Percentiles rank a stretch among this genome's conserved stretches.
These are phyloP conservation scores for Trichopria drosophilae DNA, from an alignment of 2,888 invertebrate genomes.

Conservation along the genomic window DNA sequence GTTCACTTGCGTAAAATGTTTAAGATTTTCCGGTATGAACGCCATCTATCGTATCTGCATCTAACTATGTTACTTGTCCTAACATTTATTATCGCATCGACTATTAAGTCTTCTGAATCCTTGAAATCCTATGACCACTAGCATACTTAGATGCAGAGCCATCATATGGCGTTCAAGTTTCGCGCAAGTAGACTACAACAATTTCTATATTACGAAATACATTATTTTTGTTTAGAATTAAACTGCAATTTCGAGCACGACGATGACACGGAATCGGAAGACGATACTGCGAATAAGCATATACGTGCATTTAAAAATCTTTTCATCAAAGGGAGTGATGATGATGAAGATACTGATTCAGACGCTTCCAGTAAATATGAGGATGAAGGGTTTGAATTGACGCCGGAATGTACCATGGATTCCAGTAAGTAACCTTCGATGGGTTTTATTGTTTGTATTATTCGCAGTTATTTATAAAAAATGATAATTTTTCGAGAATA, in stretches of 20 bases:
- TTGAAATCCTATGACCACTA: too few relatives aligned
- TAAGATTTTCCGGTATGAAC: too few relatives aligned
- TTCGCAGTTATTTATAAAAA: too few relatives aligned
- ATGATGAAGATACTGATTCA: conserved; percentile 60
- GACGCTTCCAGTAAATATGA: conserved; percentile 59
- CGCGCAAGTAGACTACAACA: background rate
- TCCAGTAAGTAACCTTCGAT: conserved; percentile 37
- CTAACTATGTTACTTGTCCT: too few relatives aligned
- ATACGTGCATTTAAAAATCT: conserved; percentile 75
- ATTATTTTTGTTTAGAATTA: conserved; percentile 41
- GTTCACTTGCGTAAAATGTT: too few relatives aligned
- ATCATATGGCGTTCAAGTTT: too few relatives aligned
- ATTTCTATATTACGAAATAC: background rate
- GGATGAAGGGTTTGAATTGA: conserved; percentile 49
- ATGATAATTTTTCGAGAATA: too few relatives aligned
- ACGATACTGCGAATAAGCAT: conserved; percentile 70
- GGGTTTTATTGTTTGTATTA: too few relatives aligned
- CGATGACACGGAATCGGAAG: conserved; percentile 73
- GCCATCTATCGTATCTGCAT: too few relatives aligned
- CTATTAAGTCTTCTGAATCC: too few relatives aligned
- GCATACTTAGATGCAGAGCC: too few relatives aligned
- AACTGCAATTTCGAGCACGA: conserved; percentile 47
- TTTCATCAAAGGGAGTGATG: conserved; percentile 71
- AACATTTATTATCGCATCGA: too few relatives aligned
- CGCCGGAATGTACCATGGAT: conserved; percentile 45